These are phyloP conservation scores for Zygogramma bicolorata DNA, from an alignment of 2,888 invertebrate genomes.

Conservation along the genomic window DNA sequence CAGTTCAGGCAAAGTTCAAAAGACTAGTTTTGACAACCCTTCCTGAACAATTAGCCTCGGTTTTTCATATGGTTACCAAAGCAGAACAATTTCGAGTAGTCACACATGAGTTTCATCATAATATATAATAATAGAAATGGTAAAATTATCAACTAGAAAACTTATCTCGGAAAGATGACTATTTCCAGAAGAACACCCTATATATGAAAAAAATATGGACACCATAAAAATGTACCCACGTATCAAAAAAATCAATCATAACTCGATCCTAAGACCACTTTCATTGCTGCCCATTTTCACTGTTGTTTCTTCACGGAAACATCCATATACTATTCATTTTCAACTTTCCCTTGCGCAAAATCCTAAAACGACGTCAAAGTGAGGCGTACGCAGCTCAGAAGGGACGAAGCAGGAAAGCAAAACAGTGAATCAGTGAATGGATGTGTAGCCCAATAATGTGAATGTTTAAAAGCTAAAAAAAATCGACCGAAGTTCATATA, in stretches of 20 bases:
- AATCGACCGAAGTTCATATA: not conserved
- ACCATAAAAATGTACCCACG: not conserved
- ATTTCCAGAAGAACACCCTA: not conserved
- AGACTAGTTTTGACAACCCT: no score
- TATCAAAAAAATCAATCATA: not conserved
- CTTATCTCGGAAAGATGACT: not conserved
- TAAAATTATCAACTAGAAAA: no score
- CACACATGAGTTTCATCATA: no score
- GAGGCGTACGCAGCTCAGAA: not conserved
- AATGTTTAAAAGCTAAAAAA: not conserved
- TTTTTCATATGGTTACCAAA: no score
- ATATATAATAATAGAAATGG: no score
- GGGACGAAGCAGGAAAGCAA: not conserved
- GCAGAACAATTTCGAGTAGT: no score
- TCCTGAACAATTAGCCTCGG: no score
- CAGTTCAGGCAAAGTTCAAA: no score
- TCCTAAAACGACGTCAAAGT: not conserved
- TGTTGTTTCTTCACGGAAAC: not conserved
- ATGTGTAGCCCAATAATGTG: not conserved
- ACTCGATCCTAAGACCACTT: not conserved
- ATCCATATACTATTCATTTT: not conserved
- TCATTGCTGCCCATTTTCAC: not conserved
- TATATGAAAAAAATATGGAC: not conserved
- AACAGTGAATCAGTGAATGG: conserved; percentile 5
- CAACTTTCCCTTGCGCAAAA: conserved; percentile 1